Conservation (phyloP, 2,888 invertebrate genomes). For the Pseudeuparius sepicola region DNA sequence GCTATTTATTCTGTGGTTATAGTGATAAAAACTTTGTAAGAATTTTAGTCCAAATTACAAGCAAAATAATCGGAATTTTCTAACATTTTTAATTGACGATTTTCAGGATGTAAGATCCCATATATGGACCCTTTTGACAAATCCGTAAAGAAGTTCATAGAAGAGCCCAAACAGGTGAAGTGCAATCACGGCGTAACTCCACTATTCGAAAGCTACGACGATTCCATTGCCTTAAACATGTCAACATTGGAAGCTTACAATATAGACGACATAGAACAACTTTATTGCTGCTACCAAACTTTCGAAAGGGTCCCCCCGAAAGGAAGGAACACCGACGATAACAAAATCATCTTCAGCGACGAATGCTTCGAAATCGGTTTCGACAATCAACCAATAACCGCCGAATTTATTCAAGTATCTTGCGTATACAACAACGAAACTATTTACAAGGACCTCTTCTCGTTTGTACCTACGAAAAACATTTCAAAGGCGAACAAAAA, state of each 20-base stretch:
- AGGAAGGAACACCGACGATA: slow-evolving; percentile 42
- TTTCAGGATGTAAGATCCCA: slow-evolving; percentile 58
- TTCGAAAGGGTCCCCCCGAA: slow-evolving; percentile 47
- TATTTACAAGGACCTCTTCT: slow-evolving; percentile 59
- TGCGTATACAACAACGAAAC: slow-evolving; percentile 44
- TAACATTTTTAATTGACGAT: no score
- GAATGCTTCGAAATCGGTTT: slow-evolving; percentile 43
- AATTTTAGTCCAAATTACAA: no score
- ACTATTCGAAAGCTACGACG: slow-evolving; percentile 48
- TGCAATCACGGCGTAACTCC: slow-evolving; percentile 45
- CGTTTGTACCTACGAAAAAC: slow-evolving; percentile 47
- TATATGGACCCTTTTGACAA: slow-evolving; percentile 51
- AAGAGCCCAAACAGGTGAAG: slow-evolving; percentile 40
- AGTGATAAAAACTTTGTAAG: no score
- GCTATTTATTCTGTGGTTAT: no score
- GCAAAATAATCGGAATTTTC: no score
- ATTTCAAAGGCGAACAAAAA: slow-evolving; percentile 7
- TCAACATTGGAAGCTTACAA: slow-evolving; percentile 43
- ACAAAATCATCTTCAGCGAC: slow-evolving; percentile 41
- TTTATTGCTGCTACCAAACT: slow-evolving; percentile 52
- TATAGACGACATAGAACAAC: slow-evolving; percentile 37
- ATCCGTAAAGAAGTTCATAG: slow-evolving; percentile 44
- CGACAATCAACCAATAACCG: slow-evolving; percentile 39
- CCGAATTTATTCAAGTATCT: slow-evolving; percentile 60
- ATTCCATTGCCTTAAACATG: slow-evolving; percentile 47